Base-by-base conservation (phyloP, 2,797 vertebrate genomes). In the Enteromius fasciolatus region DNA sequence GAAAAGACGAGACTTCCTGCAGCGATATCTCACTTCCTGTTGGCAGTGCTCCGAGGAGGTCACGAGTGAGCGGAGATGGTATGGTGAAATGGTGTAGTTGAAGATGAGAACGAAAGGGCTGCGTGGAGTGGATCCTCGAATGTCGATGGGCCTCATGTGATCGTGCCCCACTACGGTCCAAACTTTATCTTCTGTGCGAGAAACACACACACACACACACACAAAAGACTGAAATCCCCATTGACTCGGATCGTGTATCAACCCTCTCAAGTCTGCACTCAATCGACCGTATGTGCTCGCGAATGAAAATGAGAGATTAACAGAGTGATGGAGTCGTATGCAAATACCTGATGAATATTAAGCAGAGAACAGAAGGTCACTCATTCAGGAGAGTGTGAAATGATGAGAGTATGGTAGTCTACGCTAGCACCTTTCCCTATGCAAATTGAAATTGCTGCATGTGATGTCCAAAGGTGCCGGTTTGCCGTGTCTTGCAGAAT, bases 161-260 rank as follows among this genome's bases (percentile, higher is more conserved):
- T 96, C 95, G 86, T 97, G 96, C 52, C 93, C 93, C 81, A 96
- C 89, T 0, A 91, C 89, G 0, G 95, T 96, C 96, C 95, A 97
- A 80, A 94, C 94, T 90, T 94, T 95, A 84, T 97, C 94, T 84
- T 95, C 96, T 97, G 91, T 88, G 81, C 89, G 79, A 54, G 82
- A 76, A 88, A 80, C 74, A 87, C 4, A 1, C 73, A 84, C 31
- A 76, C 41, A 76, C 39, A 80, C 57, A 78, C 28, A 84, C 41
- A 82, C 18, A 81, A 78, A 61, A 44, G 2, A 68, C 59, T 76
- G 50, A 66, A 76, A 75, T 79, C 73, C 52, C 75, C 36, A 61
- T 78, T 28, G 66, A 54, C 82, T 84, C 78, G 28, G 48, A 78
- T 78, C 76, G 20, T 39, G 64, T 23, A 36, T 33, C 66, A 57